Conservation (phyloP, 2,113 vertebrate genomes). For the Leucosticte australis region DNA sequence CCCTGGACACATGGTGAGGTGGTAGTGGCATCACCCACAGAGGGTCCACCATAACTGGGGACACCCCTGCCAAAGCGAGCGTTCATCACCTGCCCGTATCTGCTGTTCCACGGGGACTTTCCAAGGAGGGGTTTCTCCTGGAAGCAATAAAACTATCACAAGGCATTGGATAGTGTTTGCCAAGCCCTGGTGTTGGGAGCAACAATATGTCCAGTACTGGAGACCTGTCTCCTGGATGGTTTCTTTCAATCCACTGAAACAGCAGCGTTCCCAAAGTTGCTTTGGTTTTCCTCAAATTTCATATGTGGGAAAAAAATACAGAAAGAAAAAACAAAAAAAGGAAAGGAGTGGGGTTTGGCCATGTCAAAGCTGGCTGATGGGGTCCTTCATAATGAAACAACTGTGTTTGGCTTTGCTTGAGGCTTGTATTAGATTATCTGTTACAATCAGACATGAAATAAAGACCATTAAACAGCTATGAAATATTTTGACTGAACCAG, state of each 20-base stretch:
- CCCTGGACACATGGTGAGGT: not conserved
- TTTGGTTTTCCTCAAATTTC: conserved; percentile 27
- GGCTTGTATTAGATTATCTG: conserved; percentile 34
- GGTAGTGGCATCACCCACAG: not conserved
- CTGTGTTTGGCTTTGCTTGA: conserved; percentile 23
- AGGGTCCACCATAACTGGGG: not conserved
- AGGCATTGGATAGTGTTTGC: not conserved
- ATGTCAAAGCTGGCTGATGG: not conserved
- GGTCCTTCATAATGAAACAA: conserved; percentile 15
- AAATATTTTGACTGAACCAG: conserved; percentile 52
- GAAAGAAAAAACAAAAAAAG: not conserved
- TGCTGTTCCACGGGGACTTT: not conserved
- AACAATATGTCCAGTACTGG: not conserved
- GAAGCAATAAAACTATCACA: not conserved
- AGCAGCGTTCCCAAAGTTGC: not conserved
- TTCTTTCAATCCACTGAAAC: not conserved
- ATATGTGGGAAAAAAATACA: not conserved
- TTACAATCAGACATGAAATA: conserved; percentile 20
- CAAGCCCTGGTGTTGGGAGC: not conserved
- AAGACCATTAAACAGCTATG: not conserved
- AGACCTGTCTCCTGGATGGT: not conserved
- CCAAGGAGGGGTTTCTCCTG: not conserved
- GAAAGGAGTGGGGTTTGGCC: not conserved
- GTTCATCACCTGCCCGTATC: not conserved
- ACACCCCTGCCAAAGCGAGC: fast-evolving